Conservation (phyloP, 2,113 vertebrate genomes). For the Geococcyx californianus region DNA sequence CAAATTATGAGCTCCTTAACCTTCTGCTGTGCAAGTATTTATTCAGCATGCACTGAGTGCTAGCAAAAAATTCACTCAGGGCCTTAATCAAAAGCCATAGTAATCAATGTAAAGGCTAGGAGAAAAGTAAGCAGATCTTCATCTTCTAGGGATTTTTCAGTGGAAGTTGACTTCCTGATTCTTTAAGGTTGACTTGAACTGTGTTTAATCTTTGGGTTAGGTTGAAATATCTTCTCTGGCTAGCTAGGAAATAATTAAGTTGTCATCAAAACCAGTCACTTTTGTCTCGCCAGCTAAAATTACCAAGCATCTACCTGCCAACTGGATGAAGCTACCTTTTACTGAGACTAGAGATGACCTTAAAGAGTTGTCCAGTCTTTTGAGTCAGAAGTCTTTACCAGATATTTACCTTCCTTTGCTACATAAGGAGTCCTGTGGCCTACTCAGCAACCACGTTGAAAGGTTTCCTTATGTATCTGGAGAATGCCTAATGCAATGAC, state of each 20-base stretch:
- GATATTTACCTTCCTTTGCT: background rate
- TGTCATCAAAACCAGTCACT: background rate
- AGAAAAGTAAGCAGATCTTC: background rate
- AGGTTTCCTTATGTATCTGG: background rate
- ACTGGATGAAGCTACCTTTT: background rate
- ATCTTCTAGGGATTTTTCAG: background rate
- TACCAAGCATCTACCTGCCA: background rate
- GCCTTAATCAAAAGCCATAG: background rate
- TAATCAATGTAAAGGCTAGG: background rate
- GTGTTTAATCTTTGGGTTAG: background rate
- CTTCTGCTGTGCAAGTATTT: background rate
- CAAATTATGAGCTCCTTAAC: background rate
- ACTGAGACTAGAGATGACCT: background rate
- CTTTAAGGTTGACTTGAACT: background rate
- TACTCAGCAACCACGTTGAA: background rate
- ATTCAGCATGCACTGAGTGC: background rate
- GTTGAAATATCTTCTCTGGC: background rate
- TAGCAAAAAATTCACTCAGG: background rate
- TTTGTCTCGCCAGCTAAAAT: background rate
- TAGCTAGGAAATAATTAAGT: background rate
- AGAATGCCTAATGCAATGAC: fast-evolving
- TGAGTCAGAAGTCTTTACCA: background rate
- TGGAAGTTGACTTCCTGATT: background rate
- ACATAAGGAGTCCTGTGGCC: background rate
- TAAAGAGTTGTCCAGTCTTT: background rate